phyloP scores from a whole-genome alignment of 2,113 vertebrate genomes.

The Sus scrofa region T2T-Sscrofa CM000819.6:89989001-89989500 shows the following conservation, averaged over 20 bases:
- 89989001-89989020: neutral
- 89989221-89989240: conserved; percentile 24
- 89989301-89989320: neutral
- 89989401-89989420: neutral
- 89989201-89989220: neutral
- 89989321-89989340: neutral
- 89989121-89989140: neutral
- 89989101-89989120: too few species aligned
- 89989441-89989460: neutral
- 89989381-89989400: neutral
- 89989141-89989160: neutral
- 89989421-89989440: conserved; percentile 12
- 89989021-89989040: neutral
- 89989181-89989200: neutral
- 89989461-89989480: neutral
- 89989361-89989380: neutral
- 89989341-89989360: neutral
- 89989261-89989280: neutral
- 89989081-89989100: neutral
- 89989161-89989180: neutral
- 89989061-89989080: neutral
- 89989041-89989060: neutral
- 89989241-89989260: neutral
- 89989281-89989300: neutral
- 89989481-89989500: neutral